Conservation (phyloP, 1,140 invertebrate species). For the Dermatophagoides farinae region DNA sequence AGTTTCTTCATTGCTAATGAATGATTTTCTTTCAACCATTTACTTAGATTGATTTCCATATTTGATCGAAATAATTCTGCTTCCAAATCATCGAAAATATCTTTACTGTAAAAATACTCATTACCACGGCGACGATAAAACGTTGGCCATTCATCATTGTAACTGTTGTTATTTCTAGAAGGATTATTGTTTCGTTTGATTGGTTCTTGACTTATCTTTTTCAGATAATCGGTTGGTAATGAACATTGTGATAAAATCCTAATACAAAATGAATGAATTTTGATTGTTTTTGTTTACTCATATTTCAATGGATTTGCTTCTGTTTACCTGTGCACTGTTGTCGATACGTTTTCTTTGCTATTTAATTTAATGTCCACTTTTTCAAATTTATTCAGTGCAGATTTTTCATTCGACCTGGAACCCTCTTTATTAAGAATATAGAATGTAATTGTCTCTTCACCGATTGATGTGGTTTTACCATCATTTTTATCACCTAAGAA, state of each 20-base stretch:
- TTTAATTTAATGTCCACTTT: conserved; percentile 46
- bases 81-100: conserved; percentile 2
- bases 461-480: conserved; percentile 31
- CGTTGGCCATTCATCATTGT: not conserved
- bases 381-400: conserved; percentile 27
- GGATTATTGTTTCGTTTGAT: not conserved
- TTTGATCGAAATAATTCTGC: not conserved
- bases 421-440: not conserved
- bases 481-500: conserved; percentile 44
- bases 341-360: conserved; percentile 39
- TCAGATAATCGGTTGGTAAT: conserved; percentile 57
- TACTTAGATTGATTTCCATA: not conserved
- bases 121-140: not conserved
- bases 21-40: conserved; percentile 42
- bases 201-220: conserved; percentile 23
- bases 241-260: conserved; percentile 56
- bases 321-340: conserved; percentile 38
- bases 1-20: conserved; percentile 36
- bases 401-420: not conserved
- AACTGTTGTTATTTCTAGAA: not conserved
- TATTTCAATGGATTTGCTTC: not conserved
- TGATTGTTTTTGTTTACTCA: conserved; percentile 38
- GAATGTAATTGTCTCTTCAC: conserved; percentile 8
- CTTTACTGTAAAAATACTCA: conserved; percentile 1
- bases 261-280: conserved; percentile 46